phyloP scores from a whole-genome alignment of 2,797 vertebrate genomes.

The Rhynchonycteris naso region DNA sequence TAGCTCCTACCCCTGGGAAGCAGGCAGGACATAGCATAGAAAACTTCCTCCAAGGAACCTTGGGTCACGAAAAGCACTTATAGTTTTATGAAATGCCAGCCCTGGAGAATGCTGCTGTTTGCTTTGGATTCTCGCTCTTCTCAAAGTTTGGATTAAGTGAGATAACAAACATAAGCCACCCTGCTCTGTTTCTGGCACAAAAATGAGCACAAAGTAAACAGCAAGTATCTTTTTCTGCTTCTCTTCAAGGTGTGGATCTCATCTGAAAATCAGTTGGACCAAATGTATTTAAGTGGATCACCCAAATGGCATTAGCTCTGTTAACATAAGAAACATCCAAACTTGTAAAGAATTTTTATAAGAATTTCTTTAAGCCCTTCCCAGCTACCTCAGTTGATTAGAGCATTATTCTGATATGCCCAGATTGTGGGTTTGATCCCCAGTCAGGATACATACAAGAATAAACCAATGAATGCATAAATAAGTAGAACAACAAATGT shows the following conservation, averaged over 20 bases:
- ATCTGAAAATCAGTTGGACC: neutral
- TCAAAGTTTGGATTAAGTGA: constrained; percentile 22
- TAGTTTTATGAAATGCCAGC: neutral
- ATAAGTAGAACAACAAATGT: no score
- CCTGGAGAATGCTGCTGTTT: neutral
- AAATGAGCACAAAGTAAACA: constrained; percentile 10
- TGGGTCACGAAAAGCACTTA: neutral
- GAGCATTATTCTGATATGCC: no score
- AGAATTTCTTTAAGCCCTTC: neutral
- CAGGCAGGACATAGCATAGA: neutral
- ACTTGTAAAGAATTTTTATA: neutral
- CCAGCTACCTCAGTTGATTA: no score
- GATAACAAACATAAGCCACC: neutral
- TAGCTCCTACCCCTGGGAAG: neutral
- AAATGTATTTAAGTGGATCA: neutral
- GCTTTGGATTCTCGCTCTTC: constrained; percentile 14
- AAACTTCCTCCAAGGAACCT: constrained; percentile 7
- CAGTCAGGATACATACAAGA: no score
- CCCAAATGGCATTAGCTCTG: neutral
- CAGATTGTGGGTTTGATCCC: no score
- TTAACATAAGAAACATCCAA: neutral
- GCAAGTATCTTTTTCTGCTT: neutral
- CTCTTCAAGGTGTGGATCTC: neutral
- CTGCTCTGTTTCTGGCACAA: neutral
- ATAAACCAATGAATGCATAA: no score